Evolutionary conservation across 2,888 invertebrate species (phyloP).

Genomic region (Hypomecis atomaria): DNA sequence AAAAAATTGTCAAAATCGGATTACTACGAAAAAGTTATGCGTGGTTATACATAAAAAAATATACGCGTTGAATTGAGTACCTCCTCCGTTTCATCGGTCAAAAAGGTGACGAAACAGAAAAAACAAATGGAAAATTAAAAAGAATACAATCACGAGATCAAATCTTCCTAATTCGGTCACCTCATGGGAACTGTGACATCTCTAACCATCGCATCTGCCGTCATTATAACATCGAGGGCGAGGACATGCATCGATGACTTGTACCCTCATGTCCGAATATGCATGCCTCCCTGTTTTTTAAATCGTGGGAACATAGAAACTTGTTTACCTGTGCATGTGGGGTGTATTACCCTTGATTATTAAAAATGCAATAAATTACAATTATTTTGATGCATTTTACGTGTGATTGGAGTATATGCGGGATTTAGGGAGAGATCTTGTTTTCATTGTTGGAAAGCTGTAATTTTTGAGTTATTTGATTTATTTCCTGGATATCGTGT

Average conservation of each 20-base stretch:
- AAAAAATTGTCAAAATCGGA: too few relatives aligned
- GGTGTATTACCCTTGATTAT: constrained; percentile 66
- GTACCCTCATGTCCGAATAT: constrained; percentile 67
- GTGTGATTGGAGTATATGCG: constrained; percentile 67
- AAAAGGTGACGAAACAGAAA: constrained; percentile 20
- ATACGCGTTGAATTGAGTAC: too few relatives aligned
- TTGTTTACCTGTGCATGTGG: constrained; percentile 65
- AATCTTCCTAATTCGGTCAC: constrained; percentile 42
- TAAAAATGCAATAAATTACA: constrained; percentile 79
- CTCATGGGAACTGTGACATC: constrained; percentile 51
- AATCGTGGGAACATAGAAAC: constrained; percentile 80
- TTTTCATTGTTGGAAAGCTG: constrained; percentile 28
- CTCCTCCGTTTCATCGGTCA: too few relatives aligned
- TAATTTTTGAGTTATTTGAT: constrained; percentile 34
- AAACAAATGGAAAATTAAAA: constrained; percentile 1
- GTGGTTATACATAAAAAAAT: too few relatives aligned
- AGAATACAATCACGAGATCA: constrained; percentile 24
- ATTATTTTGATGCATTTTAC: constrained; percentile 74
- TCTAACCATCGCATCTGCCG: constrained; percentile 51
- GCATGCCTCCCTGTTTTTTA: constrained; percentile 66
- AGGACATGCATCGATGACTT: constrained; percentile 63
- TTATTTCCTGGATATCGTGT: not conserved
- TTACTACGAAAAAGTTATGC: too few relatives aligned
- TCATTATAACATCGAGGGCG: constrained; percentile 44
- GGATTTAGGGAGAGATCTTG: constrained; percentile 38